A percentile compares a stretch with the other conserved stretches of the same genome.
phyloP scores from a whole-genome alignment of 2,113 vertebrate genomes.

The Pleuronectes platessa region DNA sequence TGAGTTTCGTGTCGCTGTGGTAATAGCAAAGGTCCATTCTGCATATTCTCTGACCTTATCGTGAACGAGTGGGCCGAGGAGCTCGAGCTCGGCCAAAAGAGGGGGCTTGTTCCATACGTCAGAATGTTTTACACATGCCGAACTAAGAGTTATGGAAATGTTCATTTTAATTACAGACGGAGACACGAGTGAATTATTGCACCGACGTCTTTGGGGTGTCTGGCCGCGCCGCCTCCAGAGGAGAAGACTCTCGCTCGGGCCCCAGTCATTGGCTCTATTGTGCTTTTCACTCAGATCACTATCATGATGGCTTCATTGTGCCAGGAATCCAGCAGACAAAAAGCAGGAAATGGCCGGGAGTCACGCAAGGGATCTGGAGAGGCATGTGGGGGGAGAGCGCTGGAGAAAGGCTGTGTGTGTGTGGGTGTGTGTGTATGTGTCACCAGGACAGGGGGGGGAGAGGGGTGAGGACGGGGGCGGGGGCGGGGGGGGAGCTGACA shows the following conservation, averaged over 20 bases:
- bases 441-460: conserved; percentile 38
- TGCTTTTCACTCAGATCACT: conserved; percentile 80
- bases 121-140: conserved; percentile 37
- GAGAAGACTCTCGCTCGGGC: conserved; percentile 65
- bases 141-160: conserved; percentile 40
- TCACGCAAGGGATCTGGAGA: conserved; percentile 81
- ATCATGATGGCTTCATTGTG: conserved; percentile 81
- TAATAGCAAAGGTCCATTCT: conserved; percentile 68
- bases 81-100: conserved; percentile 29
- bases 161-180: conserved; percentile 46
- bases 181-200: conserved; percentile 29
- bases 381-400: conserved; percentile 60
- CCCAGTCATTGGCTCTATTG: conserved; percentile 76
- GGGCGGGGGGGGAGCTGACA: conserved; percentile 15
- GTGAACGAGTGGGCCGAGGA: conserved; percentile 46
- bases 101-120: conserved; percentile 45
- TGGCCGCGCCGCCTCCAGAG: conserved; percentile 60
- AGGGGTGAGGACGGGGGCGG: conserved; percentile 9
- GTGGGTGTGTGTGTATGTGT: conserved; percentile 51
- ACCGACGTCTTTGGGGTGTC: conserved; percentile 37
- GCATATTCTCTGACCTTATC: conserved; percentile 66
- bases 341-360: conserved; percentile 83
- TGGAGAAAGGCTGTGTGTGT: conserved; percentile 33
- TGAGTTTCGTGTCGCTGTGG: conserved; percentile 59
- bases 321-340: conserved; percentile 82